Base-by-base conservation (phyloP, 2,888 invertebrate genomes). In the Linnaemya tessellans region DNA sequence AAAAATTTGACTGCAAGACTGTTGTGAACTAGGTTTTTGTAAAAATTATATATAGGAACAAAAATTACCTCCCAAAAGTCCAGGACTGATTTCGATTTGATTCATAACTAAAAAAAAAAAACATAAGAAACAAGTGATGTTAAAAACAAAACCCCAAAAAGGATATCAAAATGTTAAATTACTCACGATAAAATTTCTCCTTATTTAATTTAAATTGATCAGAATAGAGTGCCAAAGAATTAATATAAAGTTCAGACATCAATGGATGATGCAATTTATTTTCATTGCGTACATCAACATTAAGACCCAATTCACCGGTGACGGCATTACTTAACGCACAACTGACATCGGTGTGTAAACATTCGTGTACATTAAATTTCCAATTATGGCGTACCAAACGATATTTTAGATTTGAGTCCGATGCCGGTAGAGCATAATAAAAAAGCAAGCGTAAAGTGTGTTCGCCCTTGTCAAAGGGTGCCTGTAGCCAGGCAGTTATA, bases 271-370 rank as follows among this genome's bases (percentile, higher is more conserved):
- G 95, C 15, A 94, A 93, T 88, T 94, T 94, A 90, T 95, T 95
- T 49, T 95, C 93, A 91, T 97, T 97, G 88, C 95, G 95, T 0
- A 96, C 93, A 89, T 95, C 95, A 3, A 96, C 92, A 46, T 95
- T 94, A 13, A 97, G 90, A 65, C 95, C 95, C 89, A 97, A 92
- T 35, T 93, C 92, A 8, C 90, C 89, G 71, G 94, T 95, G 88
- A 95, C 94, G 46, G 92, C 91, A 88, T 93, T 93, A 84, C 93
- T 93, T 46, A 93, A 90, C 65, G 93, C 92, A 68, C 93, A 92
- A 41, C 92, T 92, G 1, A 94, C 93, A 64, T 94, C 94, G 4
- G 94, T 92, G 73, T 93, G 93, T 64, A 95, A 90, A 1, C 95
- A 95, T 88, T 95, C 94, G 87, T 94, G 93, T 18, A 95, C 94